These are phyloP conservation scores for Penaeus japonicus DNA, from an alignment of 1,140 invertebrate genomes.

Conservation along the genomic window DNA sequence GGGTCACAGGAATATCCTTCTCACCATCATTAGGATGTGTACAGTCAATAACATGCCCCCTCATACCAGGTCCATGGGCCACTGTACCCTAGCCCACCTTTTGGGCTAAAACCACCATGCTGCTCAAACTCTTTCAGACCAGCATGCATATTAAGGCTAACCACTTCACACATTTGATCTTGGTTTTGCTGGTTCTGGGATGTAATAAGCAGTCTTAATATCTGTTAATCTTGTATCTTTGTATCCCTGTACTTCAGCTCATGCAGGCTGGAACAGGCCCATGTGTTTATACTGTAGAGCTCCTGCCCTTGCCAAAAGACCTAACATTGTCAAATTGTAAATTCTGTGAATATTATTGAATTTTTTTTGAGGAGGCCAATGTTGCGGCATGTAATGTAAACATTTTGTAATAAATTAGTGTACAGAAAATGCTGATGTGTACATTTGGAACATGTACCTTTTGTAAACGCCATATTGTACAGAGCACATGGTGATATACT, in stretches of 20 bases:
- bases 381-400: conserved; percentile 56
- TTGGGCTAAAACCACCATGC: conserved; percentile 1
- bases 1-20: too few species aligned
- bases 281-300: conserved; percentile 59
- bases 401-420: conserved; percentile 60
- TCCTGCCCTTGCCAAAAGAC: conserved; percentile 54
- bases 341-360: conserved; percentile 60
- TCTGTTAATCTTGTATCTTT: conserved; percentile 49
- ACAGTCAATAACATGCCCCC: background rate
- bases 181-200: background rate
- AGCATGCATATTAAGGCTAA: background rate
- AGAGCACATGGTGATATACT: conserved; percentile 59
- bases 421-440: conserved; percentile 59
- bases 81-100: background rate
- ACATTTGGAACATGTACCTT: conserved; percentile 60
- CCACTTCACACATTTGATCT: background rate
- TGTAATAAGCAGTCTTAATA: conserved; percentile 44
- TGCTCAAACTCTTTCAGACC: conserved; percentile 31
- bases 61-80: background rate
- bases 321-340: conserved; percentile 59
- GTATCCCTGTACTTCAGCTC: conserved; percentile 51
- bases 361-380: conserved; percentile 52
- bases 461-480: conserved; percentile 59
- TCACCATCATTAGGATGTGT: background rate
- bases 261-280: conserved; percentile 59